Conservation (phyloP, 2,888 invertebrate genomes). For the Dicyrtomina minuta region DNA sequence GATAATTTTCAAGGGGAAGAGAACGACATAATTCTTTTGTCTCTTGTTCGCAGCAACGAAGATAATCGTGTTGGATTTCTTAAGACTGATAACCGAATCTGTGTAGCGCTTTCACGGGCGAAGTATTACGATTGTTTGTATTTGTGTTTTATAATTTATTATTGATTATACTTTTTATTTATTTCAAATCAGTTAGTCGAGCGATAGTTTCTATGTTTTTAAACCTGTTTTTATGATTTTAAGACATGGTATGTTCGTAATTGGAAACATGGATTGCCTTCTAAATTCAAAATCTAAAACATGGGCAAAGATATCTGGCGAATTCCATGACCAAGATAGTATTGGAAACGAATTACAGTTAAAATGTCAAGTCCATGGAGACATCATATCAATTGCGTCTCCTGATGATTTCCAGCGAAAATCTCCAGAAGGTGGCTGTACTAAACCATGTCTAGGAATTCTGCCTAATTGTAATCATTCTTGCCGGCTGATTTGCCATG, state of each 20-base stretch:
- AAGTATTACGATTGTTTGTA: conserved; percentile 15
- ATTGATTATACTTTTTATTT: neutral
- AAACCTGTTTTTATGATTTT: neutral
- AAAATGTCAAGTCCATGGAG: conserved; percentile 49
- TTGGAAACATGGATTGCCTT: too few species aligned
- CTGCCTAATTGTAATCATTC: conserved; percentile 63
- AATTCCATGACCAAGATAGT: conserved; percentile 37
- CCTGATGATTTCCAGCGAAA: conserved; percentile 34
- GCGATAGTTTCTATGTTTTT: neutral
- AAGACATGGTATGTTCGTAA: conserved; percentile 66
- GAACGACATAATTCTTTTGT: conserved; percentile 71
- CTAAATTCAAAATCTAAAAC: conserved; percentile 39
- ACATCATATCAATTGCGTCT: conserved; percentile 17
- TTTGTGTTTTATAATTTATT: neutral
- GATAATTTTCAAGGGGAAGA: conserved; percentile 83
- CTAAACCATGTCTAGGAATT: conserved; percentile 59
- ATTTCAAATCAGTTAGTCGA: neutral
- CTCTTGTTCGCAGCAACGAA: conserved; percentile 72
- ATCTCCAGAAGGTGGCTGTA: conserved; percentile 66
- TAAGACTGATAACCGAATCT: too few species aligned
- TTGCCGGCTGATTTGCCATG: conserved; percentile 66
- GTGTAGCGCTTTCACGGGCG: conserved; percentile 76
- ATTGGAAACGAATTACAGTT: conserved; percentile 45
- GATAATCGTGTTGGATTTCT: conserved; percentile 71
- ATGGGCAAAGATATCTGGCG: conserved; percentile 52